Base-by-base conservation (phyloP, 2,113 vertebrate genomes). In the Mirza zaza region DNA sequence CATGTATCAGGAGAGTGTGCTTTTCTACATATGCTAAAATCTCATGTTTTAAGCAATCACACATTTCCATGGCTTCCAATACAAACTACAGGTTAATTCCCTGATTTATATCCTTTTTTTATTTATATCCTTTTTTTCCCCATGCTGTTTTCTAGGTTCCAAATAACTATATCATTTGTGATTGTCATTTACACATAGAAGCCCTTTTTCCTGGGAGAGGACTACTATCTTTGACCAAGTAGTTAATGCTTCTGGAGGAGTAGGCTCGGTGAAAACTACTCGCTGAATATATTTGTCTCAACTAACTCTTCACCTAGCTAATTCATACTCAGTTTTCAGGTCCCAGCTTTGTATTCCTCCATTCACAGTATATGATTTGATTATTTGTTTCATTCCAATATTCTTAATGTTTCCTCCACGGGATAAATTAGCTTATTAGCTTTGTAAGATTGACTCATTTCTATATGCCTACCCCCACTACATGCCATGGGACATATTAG, bases 21-120 rank as follows among this genome's bases (percentile, higher is more conserved):
- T 88, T 77, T 67, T n/a, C 21, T 83, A 75, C 45, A 90, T 59
- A 48, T 57, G 18, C 48, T 77, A 63, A 77, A 63, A 79, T 23
- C 32, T 85, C 14, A 36, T 59, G 7, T 17, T 80, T 85, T 1
- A 55, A 91, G n/a, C 14, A n/a, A 6, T 29, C 21, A 8, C 27
- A 73, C 14, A 82, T 82, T 87, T 71, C 21, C 57, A 2, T 79
- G 4, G 29, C 1, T 34, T 3, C 27, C 11, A 29, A n/a, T 61
- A 61, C 0, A 82, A 88, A 77, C 9, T 59, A 57, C 18, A 36
- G 5, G 0, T 48, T 61, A 59, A 52, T 90, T 88, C 15, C 29
- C 39, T 70, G 12, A 11, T 93, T 55, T 50, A 2, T 25, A 7
- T 32, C 0, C 55, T 29, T 52, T 23, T 11, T 45, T 45, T 1